Conservation (phyloP, 1,140 invertebrate genomes). For the Amphibalanus amphitrite region DNA sequence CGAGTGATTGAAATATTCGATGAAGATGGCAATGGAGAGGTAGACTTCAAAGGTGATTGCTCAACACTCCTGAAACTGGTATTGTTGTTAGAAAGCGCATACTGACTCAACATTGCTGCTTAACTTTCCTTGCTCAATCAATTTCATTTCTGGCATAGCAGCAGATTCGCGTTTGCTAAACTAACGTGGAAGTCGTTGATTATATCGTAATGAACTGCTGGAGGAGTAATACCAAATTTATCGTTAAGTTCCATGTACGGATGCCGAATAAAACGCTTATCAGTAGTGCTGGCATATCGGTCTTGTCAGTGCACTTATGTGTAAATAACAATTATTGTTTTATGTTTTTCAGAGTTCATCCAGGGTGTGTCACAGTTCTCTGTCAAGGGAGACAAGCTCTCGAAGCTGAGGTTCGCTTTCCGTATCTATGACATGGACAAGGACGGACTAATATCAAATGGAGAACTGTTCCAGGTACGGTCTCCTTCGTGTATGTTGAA, state of each 20-base stretch:
- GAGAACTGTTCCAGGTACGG: constrained; percentile 81
- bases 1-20: constrained; percentile 98
- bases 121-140: constrained; percentile 4
- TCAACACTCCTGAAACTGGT: too few relatives aligned
- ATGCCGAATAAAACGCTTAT: too few relatives aligned
- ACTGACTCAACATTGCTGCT: constrained; percentile 2
- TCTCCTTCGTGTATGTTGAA: background rate
- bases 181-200: too few relatives aligned
- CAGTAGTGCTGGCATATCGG: too few relatives aligned
- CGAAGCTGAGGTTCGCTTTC: constrained; percentile 94
- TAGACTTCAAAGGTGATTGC: constrained; percentile 64
- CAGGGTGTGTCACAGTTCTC: constrained; percentile 98
- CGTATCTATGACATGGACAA: constrained; percentile 99
- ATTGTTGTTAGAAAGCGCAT: constrained; percentile 5
- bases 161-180: background rate
- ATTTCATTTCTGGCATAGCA: background rate
- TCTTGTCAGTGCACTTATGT: too few relatives aligned
- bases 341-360: constrained; percentile 98
- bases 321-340: too few relatives aligned
- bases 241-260: too few relatives aligned
- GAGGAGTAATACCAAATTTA: too few relatives aligned
- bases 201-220: too few relatives aligned
- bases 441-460: constrained; percentile 96
- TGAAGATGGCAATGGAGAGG: constrained; percentile 95
- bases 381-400: constrained; percentile 96